Conservation (phyloP, 2,113 vertebrate species). For the Synodontis membranacea region DNA sequence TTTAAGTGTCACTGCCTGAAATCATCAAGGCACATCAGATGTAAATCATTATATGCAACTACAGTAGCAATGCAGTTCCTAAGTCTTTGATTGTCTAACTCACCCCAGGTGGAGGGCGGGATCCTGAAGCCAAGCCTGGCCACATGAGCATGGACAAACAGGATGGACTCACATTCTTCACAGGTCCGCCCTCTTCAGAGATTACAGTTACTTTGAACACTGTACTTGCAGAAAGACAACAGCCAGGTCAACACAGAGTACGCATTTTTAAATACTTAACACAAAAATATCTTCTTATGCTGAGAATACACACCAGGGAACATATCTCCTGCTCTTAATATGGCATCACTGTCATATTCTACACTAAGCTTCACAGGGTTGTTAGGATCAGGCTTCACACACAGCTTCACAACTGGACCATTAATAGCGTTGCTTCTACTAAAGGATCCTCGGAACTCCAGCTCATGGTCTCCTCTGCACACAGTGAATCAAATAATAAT, state of each 20-base stretch:
- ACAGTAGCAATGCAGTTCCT: background rate
- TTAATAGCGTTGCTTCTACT: constrained; percentile 69
- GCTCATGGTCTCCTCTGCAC: constrained; percentile 81
- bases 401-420: constrained; percentile 78
- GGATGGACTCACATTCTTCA: constrained; percentile 79
- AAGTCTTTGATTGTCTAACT: constrained; percentile 28
- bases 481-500: background rate
- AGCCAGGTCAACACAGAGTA: background rate
- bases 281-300: background rate
- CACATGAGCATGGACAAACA: constrained; percentile 84
- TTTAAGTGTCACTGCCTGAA: constrained; percentile 75
- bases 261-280: background rate
- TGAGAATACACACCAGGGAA: constrained; percentile 81
- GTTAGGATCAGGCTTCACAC: constrained; percentile 82
- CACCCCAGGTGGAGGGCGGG: constrained; percentile 55
- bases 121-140: constrained; percentile 62
- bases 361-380: constrained; percentile 79
- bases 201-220: constrained; percentile 86
- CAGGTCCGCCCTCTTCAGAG: constrained; percentile 82
- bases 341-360: constrained; percentile 72
- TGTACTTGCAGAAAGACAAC: constrained; percentile 51
- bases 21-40: constrained; percentile 18
- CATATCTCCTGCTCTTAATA: constrained; percentile 76
- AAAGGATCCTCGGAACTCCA: constrained; percentile 74
- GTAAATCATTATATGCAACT: background rate